Percentiles rank a stretch among this genome's conserved stretches.
These are phyloP conservation scores for Saturnia japonica DNA, from an alignment of 2,888 invertebrate genomes.

Conservation along the genomic window DNA sequence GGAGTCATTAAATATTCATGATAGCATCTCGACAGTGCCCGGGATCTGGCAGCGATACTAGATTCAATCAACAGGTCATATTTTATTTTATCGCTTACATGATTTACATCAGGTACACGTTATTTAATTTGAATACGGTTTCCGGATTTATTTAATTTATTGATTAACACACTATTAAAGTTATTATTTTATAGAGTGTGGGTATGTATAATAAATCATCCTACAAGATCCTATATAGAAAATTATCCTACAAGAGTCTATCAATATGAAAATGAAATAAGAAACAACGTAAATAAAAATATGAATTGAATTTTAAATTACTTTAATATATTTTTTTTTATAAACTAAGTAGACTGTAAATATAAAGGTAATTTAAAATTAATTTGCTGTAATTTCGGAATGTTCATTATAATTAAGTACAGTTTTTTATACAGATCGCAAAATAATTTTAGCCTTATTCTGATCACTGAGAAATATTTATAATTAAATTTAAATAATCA, in stretches of 20 bases:
- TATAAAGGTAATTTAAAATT: too few relatives aligned
- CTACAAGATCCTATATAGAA: not conserved
- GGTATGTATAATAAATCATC: not conserved
- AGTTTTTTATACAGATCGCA: too few relatives aligned
- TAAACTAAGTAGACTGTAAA: too few relatives aligned
- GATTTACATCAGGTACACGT: constrained; percentile 21
- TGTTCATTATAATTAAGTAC: too few relatives aligned
- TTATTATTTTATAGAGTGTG: not conserved
- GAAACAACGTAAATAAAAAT: too few relatives aligned
- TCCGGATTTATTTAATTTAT: not conserved
- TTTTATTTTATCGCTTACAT: constrained; percentile 41
- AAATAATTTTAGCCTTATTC: too few relatives aligned
- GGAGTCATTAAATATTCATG: constrained; percentile 55
- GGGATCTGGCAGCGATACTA: constrained; percentile 45
- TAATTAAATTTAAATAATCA: too few relatives aligned
- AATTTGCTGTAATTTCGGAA: too few relatives aligned
- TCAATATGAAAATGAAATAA: too few relatives aligned
- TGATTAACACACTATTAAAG: not conserved
- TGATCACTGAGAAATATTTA: too few relatives aligned
- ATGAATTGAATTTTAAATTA: too few relatives aligned
- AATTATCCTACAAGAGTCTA: not conserved
- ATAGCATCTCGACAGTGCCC: constrained; percentile 43
- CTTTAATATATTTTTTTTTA: too few relatives aligned
- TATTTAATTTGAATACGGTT: constrained; percentile 10
- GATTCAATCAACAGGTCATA: constrained; percentile 68